Base-by-base conservation (phyloP, 92 coral and sea anemone genomes). In the Siderastrea radians region DNA sequence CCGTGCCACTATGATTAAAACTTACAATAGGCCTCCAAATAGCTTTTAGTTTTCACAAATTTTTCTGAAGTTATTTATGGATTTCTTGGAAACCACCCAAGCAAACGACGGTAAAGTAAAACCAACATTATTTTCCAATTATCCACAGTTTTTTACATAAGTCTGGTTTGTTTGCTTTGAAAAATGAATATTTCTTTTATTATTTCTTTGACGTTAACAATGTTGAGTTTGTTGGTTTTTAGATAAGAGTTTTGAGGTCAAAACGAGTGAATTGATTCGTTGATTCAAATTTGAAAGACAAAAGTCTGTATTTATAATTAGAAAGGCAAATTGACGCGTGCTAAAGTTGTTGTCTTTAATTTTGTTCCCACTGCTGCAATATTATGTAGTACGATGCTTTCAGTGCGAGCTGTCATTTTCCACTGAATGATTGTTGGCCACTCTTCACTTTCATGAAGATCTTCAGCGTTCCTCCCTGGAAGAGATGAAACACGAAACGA, bases 241-340 rank as follows among this genome's bases (percentile, higher is more conserved):
- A 50, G 43, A 81, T 53, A 54, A 45, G 46, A 68, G 19, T 11
- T 67, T 50, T 45, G 17, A 52, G 19, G 53, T 4, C 26, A 9
- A 38, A 52, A 47, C 60, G 11, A 45, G 53, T 8, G 11, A 38
- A 38, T 72, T 81, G 66, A 81, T 81, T 81, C 53, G 85, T 49
- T 16, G 44, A 26, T 13, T 13, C 7, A 81, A 81, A 52, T 67
- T 68, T 62, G 13, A 59, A 83, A 72, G 57, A 83, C 80, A 72
- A 83, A 52, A 59, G 68, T 49, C 61, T 48, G 59, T 60, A 11
- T 72, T 81, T 45, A 11, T 14, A 71, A 72, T 71, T 59, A 72
- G 72, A 71, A 83, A 83, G 49, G 58, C 55, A 83, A 59, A 83
- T 72, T 82, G 77, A 49, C 61, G 74, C 15, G 43, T 53, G 59